Percentiles rank a stretch among this genome's conserved stretches.
phyloP scores from a whole-genome alignment of 2,113 vertebrate species.

The Leuciscus idus region DNA sequence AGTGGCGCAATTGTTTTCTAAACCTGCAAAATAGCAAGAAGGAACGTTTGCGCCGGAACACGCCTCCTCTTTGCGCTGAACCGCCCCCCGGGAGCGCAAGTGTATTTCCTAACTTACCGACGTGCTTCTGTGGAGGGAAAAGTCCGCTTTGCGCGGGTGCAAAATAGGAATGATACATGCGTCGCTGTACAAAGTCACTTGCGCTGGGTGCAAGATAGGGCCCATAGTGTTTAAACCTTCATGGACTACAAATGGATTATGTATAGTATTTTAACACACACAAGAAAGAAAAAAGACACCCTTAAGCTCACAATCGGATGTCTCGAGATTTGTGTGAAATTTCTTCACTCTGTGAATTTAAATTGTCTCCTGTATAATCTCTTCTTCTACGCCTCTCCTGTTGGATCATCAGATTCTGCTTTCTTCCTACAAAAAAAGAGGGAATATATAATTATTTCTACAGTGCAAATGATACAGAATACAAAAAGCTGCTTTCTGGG shows the following conservation, averaged over 20 bases:
- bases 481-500: slow-evolving; percentile 19
- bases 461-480: neutral
- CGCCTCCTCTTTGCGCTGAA: too few relatives aligned
- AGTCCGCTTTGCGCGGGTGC: too few relatives aligned
- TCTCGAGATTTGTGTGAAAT: neutral
- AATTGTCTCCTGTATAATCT: neutral
- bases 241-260: neutral
- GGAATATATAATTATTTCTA: neutral
- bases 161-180: too few relatives aligned
- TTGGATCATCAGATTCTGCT: neutral
- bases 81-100: too few relatives aligned
- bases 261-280: neutral
- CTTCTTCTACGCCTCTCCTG: slow-evolving; percentile 3
- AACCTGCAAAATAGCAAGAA: too few relatives aligned
- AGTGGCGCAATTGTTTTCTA: too few relatives aligned
- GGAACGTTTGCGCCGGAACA: too few relatives aligned
- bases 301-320: neutral
- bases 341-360: neutral
- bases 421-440: slow-evolving; percentile 32
- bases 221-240: neutral
- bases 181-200: too few relatives aligned
- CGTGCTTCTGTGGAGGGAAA: too few relatives aligned
- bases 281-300: neutral
- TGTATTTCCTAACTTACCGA: too few relatives aligned
- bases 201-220: too few relatives aligned